Base-by-base conservation (phyloP, 2,113 vertebrate genomes). In the Canis aureus region DNA sequence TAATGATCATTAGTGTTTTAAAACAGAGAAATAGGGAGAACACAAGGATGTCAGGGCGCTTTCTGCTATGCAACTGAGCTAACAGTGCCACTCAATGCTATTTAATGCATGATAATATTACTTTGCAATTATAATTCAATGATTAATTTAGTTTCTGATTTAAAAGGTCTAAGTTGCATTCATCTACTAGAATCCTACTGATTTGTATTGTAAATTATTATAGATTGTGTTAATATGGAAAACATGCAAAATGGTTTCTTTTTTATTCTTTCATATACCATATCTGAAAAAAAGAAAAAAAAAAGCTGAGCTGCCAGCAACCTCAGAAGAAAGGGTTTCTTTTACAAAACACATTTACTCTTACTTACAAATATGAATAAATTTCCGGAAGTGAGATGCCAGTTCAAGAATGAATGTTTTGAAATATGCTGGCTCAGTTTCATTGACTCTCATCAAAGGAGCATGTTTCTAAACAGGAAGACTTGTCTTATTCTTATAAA, bases 111-210 rank as follows among this genome's bases (percentile, higher is more conserved):
- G 90, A 82, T 43, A 94, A 95, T 35, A 92, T 29, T 64, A 92
- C 64, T 98, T 98, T 96, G 91, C 89, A 98, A 98, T 98, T 98
- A 98, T 96, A 98, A 98, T 97, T 97, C 97, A 94, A 78, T 85
- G 81, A 94, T 92, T 98, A 93, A 90, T 97, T 97, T 89, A 38
- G 10, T 79, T 84, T 95, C 71, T 94, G 80, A 97, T 97, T 96
- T 7, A 84, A 97, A 93, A 97, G 91, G 82, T 98, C 97, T 96
- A 60, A 95, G 98, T 98, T 98, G 82, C 96, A 98, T 98, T 96
- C 62, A 92, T 97, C 95, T 94, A 73, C 91, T 95, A 94, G 88
- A 91, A 97, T 97, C 60, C 91, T 91, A 85, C 57, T 74, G 60
- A 92, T 98, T 98, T 98, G 92, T 93, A 87, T 79, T 97, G 92